A percentile compares a stretch with the other conserved stretches of the same genome.
phyloP scores from a whole-genome alignment of 2,113 vertebrate species.

The Tautogolabrus adspersus region DNA sequence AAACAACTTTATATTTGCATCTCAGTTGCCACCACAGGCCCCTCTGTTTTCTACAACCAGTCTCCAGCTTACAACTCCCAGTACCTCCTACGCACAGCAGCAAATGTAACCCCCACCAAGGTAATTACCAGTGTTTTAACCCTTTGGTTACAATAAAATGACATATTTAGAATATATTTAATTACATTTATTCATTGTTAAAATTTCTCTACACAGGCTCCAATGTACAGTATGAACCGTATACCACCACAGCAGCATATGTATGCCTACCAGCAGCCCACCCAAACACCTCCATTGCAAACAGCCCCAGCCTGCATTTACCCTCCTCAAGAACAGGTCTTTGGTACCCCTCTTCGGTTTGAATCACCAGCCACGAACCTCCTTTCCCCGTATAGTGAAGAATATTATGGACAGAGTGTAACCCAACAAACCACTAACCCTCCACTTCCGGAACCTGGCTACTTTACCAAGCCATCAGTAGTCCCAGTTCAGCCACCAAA shows the following conservation, averaged over 20 bases:
- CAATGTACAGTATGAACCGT: conserved; percentile 92
- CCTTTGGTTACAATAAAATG: not conserved
- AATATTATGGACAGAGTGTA: conserved; percentile 91
- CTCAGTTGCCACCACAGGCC: conserved; percentile 92
- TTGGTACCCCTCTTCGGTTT: conserved; percentile 89
- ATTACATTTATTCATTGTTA: not conserved
- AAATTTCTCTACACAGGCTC: conserved; percentile 80
- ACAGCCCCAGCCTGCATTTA: conserved; percentile 89
- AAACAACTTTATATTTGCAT: conserved; percentile 40
- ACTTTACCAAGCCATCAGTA: conserved; percentile 92
- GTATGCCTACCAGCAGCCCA: conserved; percentile 91
- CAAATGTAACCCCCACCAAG: conserved; percentile 95
- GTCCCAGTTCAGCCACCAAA: conserved; percentile 83
- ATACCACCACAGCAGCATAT: conserved; percentile 92
- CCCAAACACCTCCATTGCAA: conserved; percentile 93
- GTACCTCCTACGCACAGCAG: conserved; percentile 92
- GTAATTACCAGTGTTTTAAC: conserved; percentile 76
- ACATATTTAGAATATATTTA: not conserved
- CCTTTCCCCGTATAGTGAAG: conserved; percentile 92
- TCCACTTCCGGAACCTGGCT: conserved; percentile 93
- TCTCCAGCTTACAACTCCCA: conserved; percentile 96
- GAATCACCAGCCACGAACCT: conserved; percentile 90
- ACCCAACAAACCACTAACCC: conserved; percentile 90
- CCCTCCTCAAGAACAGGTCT: conserved; percentile 93
- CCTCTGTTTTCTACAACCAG: conserved; percentile 92